These are phyloP conservation scores for Castor canadensis DNA, from an alignment of 2,113 vertebrate genomes.

Conservation along the genomic window DNA sequence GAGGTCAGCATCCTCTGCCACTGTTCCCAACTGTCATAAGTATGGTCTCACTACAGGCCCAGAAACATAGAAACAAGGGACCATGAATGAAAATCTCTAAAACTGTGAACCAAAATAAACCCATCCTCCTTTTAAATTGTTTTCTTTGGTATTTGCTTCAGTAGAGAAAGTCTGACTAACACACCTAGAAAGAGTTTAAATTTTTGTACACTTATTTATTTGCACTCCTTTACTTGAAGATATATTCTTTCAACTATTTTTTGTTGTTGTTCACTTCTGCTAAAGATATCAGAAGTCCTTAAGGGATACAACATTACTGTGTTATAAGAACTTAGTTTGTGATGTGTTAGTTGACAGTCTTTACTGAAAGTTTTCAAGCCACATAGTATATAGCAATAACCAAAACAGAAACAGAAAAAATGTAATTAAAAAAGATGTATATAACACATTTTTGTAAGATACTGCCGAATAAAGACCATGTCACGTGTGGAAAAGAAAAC, in stretches of 20 bases:
- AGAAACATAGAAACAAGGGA: background rate
- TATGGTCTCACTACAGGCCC: background rate
- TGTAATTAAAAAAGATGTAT: background rate
- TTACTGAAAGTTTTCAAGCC: background rate
- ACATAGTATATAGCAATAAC: background rate
- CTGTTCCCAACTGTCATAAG: background rate
- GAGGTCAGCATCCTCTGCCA: background rate
- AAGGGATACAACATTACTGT: background rate
- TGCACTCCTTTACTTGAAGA: background rate
- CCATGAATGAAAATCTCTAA: background rate
- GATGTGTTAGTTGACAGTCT: background rate
- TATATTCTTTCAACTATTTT: conserved; percentile 18
- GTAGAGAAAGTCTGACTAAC: background rate
- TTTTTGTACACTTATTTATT: background rate
- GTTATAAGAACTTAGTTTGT: background rate
- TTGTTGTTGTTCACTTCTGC: background rate
- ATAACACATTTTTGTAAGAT: no score
- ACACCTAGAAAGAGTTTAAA: background rate
- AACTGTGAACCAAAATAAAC: background rate
- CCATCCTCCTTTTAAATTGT: background rate
- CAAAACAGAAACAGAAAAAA: background rate
- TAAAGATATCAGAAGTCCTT: background rate
- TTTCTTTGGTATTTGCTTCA: background rate
- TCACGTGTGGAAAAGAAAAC: no score
- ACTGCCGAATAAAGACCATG: no score